Percentiles rank a stretch among this genome's conserved stretches.
These are phyloP conservation scores for Cryptus armator DNA, from an alignment of 2,888 invertebrate species.

Conservation along the genomic window DNA sequence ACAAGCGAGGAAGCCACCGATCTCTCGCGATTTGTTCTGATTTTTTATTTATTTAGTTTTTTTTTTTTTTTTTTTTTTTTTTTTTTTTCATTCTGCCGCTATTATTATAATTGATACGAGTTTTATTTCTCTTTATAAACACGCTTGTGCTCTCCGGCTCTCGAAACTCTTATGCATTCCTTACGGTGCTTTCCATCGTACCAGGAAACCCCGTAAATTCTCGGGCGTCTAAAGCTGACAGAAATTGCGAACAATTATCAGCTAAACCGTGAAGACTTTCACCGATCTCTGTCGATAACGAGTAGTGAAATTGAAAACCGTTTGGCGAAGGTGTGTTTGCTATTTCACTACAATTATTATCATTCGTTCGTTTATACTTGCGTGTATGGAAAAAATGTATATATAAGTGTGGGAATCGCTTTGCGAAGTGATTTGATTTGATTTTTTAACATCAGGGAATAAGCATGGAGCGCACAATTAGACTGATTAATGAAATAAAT, in stretches of 20 bases:
- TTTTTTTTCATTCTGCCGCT: not conserved
- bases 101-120: slow-evolving; percentile 53
- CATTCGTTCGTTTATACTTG: not conserved
- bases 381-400: not conserved
- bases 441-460: slow-evolving; percentile 27
- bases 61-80: not conserved
- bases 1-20: slow-evolving; percentile 29
- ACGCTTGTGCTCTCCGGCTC: slow-evolving; percentile 36
- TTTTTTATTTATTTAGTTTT: not conserved
- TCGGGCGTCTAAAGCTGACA: not conserved
- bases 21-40: slow-evolving; percentile 24
- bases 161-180: slow-evolving; percentile 64
- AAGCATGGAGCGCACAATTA: slow-evolving; percentile 59
- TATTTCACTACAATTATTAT: not conserved
- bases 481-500: slow-evolving; percentile 66
- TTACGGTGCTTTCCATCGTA: slow-evolving; percentile 64
- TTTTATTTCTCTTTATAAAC: slow-evolving; percentile 55
- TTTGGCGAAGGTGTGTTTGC: not conserved
- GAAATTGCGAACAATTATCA: slow-evolving; percentile 17
- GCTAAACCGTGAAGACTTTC: slow-evolving; percentile 17
- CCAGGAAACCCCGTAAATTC: slow-evolving; percentile 55
- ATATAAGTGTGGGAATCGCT: slow-evolving; percentile 43
- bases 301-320: slow-evolving; percentile 22
- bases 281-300: not conserved
- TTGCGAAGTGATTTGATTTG: slow-evolving; percentile 13